Evolutionary conservation across 37 sponge, comb jelly and placozoan species (phyloP), one percentile per base, ranked within the genome.

Genomic region (Amphimedon queenslandica): DNA sequence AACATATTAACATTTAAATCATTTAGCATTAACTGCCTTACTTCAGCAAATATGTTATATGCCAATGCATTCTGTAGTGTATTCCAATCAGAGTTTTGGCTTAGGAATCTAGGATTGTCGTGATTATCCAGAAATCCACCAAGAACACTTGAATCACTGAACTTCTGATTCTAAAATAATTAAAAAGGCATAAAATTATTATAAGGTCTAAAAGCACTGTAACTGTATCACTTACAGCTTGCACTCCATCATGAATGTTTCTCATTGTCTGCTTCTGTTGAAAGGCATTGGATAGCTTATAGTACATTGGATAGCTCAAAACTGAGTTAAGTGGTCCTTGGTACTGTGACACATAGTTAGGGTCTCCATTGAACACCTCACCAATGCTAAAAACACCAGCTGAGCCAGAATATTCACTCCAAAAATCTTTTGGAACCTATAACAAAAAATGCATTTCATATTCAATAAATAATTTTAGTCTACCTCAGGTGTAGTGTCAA

Each of bases 291-390:
- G 51, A 16, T 66, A 91, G 73, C 34, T 70, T 68, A 57, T 61
- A 91, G 76, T 86, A 91, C 87, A 91, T 86, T 37, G 92, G 92
- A 35, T 91, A 91, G 83, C 86, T 91, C 20, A 91, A 80, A 0
- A 80, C 69, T 3, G 83, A 81, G 4, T 66, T 73, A 39, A 86
- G 37, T 2, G 83, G 58, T 16, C 83, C 83, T 72, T 86, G 83
- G 56, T 91, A 91, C 27, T 71, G 70, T 2, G 74, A 63, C 28
- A 77, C 75, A 40, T 91, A 91, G 21, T 37, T 25, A 0, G 72
- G 73, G 37, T 86, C 39, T 21, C 92, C 92, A 67, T 91, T 91
- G 36, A 82, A 77, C 24, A 82, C 87, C 38, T 91, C 92, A 11
- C 92, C 92, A 31, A 91, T 73, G 1, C 79, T 70, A 57, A 77